A percentile compares a stretch with the other conserved stretches of the same genome.
Evolutionary conservation across 2,797 vertebrate species (phyloP).

Genomic region (Trematomus bernacchii): DNA sequence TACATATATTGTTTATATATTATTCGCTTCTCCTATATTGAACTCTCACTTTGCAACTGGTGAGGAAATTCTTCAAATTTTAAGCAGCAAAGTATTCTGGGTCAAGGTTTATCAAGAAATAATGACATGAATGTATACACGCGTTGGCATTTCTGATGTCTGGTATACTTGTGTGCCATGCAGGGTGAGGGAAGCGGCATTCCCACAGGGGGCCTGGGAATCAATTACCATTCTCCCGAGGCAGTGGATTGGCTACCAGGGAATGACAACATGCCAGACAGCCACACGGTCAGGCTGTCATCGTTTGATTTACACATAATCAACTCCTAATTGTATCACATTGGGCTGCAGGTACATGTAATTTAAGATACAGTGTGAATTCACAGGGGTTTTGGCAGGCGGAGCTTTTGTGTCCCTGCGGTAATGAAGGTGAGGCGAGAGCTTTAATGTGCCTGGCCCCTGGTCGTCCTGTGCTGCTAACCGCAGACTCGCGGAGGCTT

Average conservation of each 20-base stretch:
- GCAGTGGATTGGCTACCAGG: constrained; percentile 90
- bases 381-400: constrained; percentile 72
- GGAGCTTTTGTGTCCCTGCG: constrained; percentile 57
- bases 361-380: constrained; percentile 66
- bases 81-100: constrained; percentile 87
- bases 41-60: constrained; percentile 82
- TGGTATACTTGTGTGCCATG: constrained; percentile 85
- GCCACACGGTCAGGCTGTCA: constrained; percentile 68
- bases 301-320: constrained; percentile 85
- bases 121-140: constrained; percentile 87
- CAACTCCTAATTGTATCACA: constrained; percentile 89
- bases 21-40: constrained; percentile 78
- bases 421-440: constrained; percentile 64
- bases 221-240: constrained; percentile 96
- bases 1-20: constrained; percentile 16
- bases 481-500: constrained; percentile 48
- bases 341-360: constrained; percentile 72
- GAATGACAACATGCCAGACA: constrained; percentile 95
- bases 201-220: constrained; percentile 91
- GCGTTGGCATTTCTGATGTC: constrained; percentile 86
- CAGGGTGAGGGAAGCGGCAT: constrained; percentile 88
- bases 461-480: constrained; percentile 52
- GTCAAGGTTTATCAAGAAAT: constrained; percentile 92
- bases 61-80: constrained; percentile 88
- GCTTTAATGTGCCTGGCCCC: constrained; percentile 74